A percentile compares a stretch with the other conserved stretches of the same genome.
These are phyloP conservation scores for Notarius quadriscutis DNA, from an alignment of 2,113 vertebrate genomes.

Conservation along the genomic window DNA sequence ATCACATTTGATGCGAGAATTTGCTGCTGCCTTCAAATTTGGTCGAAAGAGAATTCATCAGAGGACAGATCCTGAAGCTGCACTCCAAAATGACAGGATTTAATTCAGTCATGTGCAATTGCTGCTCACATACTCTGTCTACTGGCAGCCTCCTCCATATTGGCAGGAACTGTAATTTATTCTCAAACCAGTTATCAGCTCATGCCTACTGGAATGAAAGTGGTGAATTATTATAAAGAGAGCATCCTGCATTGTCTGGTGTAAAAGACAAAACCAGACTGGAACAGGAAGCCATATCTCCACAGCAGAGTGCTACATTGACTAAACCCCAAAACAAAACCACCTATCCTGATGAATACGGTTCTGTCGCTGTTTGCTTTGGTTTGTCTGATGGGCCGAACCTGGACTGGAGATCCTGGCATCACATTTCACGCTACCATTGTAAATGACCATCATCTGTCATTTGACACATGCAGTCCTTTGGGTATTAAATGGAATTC, in stretches of 20 bases:
- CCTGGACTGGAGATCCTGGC: too few species aligned
- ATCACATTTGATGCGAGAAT: neutral
- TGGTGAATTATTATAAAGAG: neutral
- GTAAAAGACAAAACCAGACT: neutral
- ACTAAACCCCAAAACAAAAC: neutral
- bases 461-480: neutral
- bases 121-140: neutral
- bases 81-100: neutral
- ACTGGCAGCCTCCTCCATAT: neutral
- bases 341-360: neutral
- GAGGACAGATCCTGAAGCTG: neutral
- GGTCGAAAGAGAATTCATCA: neutral
- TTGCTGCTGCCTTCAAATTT: neutral
- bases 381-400: neutral
- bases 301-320: neutral
- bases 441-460: neutral
- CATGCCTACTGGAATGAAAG: neutral
- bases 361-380: neutral
- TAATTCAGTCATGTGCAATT: neutral
- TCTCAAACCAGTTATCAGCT: neutral
- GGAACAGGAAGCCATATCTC: neutral
- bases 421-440: neutral
- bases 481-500: slow-evolving; percentile 34
- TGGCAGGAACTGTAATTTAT: neutral
- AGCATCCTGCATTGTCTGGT: neutral